Evolutionary conservation across 2,888 invertebrate genomes (phyloP).

Genomic region (Tortricodes alternella): DNA sequence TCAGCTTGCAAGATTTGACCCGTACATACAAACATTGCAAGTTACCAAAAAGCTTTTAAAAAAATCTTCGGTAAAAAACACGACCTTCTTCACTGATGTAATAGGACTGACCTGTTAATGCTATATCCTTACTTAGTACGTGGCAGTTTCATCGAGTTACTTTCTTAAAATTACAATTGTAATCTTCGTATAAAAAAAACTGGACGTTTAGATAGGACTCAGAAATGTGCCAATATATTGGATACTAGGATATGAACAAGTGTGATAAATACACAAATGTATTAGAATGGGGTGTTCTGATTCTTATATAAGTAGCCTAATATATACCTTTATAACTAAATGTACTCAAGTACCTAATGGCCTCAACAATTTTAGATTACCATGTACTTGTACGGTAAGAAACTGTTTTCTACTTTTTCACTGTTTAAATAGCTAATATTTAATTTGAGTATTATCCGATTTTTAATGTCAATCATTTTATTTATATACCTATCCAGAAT

Average conservation of each 20-base stretch:
- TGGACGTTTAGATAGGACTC: background rate
- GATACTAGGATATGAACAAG: slow-evolving; percentile 8
- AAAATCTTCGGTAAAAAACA: no score
- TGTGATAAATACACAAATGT: slow-evolving; percentile 15
- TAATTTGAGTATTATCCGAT: slow-evolving; percentile 20
- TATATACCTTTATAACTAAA: slow-evolving; percentile 8
- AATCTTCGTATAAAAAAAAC: no score
- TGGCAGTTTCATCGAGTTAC: no score
- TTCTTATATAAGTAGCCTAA: slow-evolving; percentile 14
- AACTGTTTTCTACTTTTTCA: slow-evolving; percentile 66
- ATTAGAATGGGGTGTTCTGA: slow-evolving; percentile 9
- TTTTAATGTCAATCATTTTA: background rate
- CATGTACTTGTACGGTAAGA: slow-evolving; percentile 32
- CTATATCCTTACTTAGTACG: no score
- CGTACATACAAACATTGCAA: no score
- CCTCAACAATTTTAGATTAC: slow-evolving; percentile 9
- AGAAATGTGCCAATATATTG: slow-evolving; percentile 18
- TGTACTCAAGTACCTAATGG: slow-evolving; percentile 12
- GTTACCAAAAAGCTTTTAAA: no score
- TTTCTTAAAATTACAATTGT: no score
- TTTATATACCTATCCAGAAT: background rate
- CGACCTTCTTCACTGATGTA: no score
- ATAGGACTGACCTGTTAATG: no score
- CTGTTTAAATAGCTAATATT: slow-evolving; percentile 59
- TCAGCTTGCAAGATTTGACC: no score